Evolutionary conservation across 2,888 invertebrate genomes (phyloP).

Genomic region (Lasioglossum morio): DNA sequence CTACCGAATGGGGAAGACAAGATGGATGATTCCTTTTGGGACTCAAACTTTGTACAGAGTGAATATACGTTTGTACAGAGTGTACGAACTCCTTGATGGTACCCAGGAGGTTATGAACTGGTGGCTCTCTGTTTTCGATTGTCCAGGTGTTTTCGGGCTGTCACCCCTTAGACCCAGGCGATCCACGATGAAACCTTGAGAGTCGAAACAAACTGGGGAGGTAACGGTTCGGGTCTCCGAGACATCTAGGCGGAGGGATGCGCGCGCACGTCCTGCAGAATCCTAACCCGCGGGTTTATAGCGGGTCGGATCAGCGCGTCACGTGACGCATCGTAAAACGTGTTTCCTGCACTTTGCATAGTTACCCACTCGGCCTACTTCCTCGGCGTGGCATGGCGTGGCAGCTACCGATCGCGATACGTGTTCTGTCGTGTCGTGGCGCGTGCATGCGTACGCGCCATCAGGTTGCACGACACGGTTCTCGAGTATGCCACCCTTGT

Average conservation of each 20-base stretch:
- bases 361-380: conserved; percentile 55
- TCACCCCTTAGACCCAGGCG: no score
- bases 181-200: no score
- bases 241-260: conserved; percentile 12
- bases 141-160: neutral
- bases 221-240: neutral
- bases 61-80: no score
- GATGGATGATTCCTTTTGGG: neutral
- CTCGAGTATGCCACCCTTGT: neutral
- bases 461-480: conserved; percentile 21
- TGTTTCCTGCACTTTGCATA: conserved; percentile 63
- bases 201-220: no score
- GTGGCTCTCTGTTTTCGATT: no score
- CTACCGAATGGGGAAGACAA: neutral
- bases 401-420: conserved; percentile 33
- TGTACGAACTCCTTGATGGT: neutral
- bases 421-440: neutral
- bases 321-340: conserved; percentile 63
- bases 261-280: conserved; percentile 67
- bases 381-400: neutral
- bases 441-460: conserved; percentile 40
- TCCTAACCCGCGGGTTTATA: conserved; percentile 56
- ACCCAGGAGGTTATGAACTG: no score
- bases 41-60: neutral
- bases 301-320: conserved; percentile 48